Percentiles rank a stretch among this genome's conserved stretches.
Conservation (phyloP, 2,888 invertebrate species). For the Hyles lineata region DNA sequence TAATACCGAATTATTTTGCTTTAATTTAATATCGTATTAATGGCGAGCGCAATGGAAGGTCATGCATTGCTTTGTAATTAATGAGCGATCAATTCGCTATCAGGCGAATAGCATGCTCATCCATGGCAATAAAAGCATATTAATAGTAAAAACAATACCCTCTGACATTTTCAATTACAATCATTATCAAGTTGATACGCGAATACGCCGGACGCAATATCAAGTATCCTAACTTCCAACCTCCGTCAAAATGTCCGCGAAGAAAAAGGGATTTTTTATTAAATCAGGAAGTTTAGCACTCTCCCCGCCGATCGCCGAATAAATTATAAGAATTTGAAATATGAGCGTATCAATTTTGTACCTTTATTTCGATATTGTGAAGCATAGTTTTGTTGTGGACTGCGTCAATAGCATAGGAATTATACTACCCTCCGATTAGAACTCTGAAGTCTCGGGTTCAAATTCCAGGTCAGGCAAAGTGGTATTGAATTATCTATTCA, state of each 20-base stretch:
- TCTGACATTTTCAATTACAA: conserved; percentile 8
- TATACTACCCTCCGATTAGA: not conserved
- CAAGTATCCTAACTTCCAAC: conserved; percentile 35
- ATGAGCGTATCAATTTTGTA: conserved; percentile 11
- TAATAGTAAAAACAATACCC: not conserved
- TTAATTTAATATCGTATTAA: no score
- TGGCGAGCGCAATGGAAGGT: no score
- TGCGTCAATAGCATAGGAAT: no score
- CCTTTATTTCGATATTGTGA: conserved; percentile 7
- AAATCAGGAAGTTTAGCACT: conserved; percentile 37
- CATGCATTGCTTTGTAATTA: no score
- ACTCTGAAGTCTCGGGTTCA: not conserved
- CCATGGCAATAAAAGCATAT: no score
- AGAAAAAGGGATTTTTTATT: conserved; percentile 40
- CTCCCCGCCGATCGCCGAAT: conserved; percentile 25
- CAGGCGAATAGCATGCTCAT: no score
- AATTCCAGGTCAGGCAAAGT: no score
- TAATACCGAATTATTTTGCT: no score
- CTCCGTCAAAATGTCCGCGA: conserved; percentile 40
- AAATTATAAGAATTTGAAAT: conserved; percentile 30
- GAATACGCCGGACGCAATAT: conserved; percentile 29
- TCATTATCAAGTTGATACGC: conserved; percentile 25
- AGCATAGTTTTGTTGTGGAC: not conserved
- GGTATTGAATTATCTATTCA: no score
- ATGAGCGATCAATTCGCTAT: no score